Conservation (phyloP, 2,888 invertebrate species). For the Tetranychus truncatus region DNA sequence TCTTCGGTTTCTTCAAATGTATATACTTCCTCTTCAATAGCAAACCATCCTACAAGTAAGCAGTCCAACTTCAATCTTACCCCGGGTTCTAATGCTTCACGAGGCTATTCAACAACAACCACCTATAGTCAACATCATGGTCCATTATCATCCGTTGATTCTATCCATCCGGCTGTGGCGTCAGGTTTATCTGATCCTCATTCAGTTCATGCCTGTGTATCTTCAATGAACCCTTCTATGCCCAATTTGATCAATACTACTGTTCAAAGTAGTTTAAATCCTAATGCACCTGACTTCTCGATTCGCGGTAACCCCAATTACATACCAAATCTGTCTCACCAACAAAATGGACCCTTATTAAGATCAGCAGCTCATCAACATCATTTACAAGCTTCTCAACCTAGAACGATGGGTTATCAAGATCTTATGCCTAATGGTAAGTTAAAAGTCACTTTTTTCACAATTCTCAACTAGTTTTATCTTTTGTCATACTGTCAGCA, state of each 20-base stretch:
- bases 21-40: background rate
- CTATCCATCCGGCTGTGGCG: slow-evolving; percentile 17
- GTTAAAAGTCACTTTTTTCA: background rate
- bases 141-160: slow-evolving; percentile 25
- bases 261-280: slow-evolving; percentile 46
- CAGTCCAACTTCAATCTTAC: slow-evolving; percentile 12
- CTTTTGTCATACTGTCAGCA: too few species aligned
- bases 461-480: background rate
- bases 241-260: background rate
- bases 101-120: slow-evolving; percentile 21
- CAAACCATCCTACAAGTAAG: background rate
- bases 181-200: background rate
- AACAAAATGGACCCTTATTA: background rate
- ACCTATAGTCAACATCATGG: slow-evolving; percentile 28
- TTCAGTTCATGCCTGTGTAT: background rate
- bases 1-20: background rate
- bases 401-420: slow-evolving; percentile 3
- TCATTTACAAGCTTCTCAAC: background rate
- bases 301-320: slow-evolving; percentile 31
- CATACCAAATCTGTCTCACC: slow-evolving; percentile 4
- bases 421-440: slow-evolving; percentile 8
- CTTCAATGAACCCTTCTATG: background rate
- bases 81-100: slow-evolving; percentile 20
- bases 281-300: slow-evolving; percentile 59
- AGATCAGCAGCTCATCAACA: background rate